Conservation (phyloP, 2,797 vertebrate genomes). For the Anolis apletophallus region DNA sequence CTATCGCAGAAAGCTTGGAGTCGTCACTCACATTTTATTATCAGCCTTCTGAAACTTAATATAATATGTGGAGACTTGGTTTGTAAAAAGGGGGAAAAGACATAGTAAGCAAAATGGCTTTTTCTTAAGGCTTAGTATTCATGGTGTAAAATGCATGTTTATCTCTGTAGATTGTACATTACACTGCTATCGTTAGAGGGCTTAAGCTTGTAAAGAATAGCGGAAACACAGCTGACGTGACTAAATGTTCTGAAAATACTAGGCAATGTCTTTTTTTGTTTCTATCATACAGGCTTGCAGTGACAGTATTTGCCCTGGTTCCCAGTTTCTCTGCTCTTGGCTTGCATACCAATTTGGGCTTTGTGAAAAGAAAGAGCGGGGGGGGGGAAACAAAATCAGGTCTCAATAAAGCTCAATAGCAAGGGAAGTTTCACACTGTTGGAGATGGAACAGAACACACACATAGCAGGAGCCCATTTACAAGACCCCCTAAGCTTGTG, state of each 20-base stretch:
- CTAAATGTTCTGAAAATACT: slow-evolving; percentile 22
- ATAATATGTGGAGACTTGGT: neutral
- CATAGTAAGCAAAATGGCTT: neutral
- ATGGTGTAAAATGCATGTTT: neutral
- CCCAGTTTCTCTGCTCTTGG: neutral
- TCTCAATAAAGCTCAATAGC: neutral
- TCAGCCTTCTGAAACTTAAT: neutral
- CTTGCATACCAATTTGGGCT: neutral
- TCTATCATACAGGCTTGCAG: neutral
- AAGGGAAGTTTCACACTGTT: neutral
- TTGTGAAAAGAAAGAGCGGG: neutral
- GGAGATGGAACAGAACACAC: neutral
- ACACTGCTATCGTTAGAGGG: neutral
- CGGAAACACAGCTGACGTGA: slow-evolving; percentile 8
- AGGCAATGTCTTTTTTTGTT: slow-evolving; percentile 1
- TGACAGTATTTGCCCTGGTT: neutral
- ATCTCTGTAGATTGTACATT: neutral
- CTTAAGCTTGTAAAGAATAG: slow-evolving; percentile 12
- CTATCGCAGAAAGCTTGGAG: neutral
- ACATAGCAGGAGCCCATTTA: slow-evolving; percentile 2
- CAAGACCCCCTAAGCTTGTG: neutral
- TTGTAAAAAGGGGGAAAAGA: neutral
- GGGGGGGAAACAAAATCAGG: neutral
- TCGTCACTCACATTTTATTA: neutral
- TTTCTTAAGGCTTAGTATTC: neutral